phyloP scores from a whole-genome alignment of 2,888 invertebrate species.

The Melinaea marsaeus region DNA sequence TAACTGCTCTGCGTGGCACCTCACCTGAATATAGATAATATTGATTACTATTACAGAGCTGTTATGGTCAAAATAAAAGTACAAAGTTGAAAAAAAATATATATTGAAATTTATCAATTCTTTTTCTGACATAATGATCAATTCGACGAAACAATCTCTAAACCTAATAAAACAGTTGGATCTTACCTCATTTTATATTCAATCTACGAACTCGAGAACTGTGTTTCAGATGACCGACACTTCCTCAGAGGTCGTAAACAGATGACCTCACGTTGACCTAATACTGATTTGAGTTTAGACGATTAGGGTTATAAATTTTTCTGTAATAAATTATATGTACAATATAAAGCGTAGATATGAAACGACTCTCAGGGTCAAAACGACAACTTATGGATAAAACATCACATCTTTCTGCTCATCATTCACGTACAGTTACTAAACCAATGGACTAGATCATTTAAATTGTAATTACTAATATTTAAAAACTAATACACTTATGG shows the following conservation, averaged over 20 bases:
- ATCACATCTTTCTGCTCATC: no score
- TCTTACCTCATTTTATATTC: constrained; percentile 78
- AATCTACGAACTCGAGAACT: constrained; percentile 76
- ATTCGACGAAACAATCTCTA: constrained; percentile 58
- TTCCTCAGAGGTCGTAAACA: constrained; percentile 70
- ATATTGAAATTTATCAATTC: constrained; percentile 27
- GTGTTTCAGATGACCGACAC: constrained; percentile 74
- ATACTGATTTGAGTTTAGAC: constrained; percentile 72
- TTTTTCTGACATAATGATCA: constrained; percentile 44
- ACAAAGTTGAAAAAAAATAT: constrained; percentile 52
- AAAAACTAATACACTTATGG: no score
- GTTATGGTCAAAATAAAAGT: constrained; percentile 67
- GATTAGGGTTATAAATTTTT: constrained; percentile 62
- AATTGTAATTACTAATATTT: no score
- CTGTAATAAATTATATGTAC: constrained; percentile 17
- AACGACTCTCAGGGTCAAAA: no score
- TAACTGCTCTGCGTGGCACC: no score
- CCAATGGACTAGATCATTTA: no score
- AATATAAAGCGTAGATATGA: no score
- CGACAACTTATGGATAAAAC: no score
- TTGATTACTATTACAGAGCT: constrained; percentile 63
- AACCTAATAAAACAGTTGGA: constrained; percentile 71
- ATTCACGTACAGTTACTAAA: no score
- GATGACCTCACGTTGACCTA: constrained; percentile 77
- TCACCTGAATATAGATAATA: constrained; percentile 48